Evolutionary conservation across 2,888 invertebrate genomes (phyloP).

Genomic region (Tetragonisca angustula): DNA sequence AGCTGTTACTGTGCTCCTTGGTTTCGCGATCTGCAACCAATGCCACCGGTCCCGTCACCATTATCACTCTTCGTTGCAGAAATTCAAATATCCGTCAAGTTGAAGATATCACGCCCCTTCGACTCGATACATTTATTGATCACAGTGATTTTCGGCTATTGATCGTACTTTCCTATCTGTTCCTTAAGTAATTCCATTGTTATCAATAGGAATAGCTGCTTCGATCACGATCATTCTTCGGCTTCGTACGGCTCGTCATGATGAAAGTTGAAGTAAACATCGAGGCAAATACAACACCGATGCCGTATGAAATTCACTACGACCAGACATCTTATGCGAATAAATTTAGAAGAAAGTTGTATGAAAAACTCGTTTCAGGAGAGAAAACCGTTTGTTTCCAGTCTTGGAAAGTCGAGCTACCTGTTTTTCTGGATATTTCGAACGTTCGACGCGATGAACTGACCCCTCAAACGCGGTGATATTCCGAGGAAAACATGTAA

Average conservation of each 20-base stretch:
- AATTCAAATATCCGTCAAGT: conserved; percentile 6
- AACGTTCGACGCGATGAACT: not conserved
- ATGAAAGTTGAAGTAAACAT: not conserved
- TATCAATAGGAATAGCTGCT: not conserved
- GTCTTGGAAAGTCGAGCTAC: conserved; percentile 64
- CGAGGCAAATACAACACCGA: not conserved
- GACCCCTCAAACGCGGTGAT: not conserved
- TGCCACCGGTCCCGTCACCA: conserved; percentile 75
- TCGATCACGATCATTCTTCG: conserved; percentile 1
- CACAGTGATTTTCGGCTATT: too few relatives aligned
- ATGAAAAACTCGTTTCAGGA: conserved; percentile 49
- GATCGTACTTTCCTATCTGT: not conserved
- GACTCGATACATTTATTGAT: conserved; percentile 23
- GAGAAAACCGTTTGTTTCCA: conserved; percentile 42
- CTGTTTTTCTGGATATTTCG: conserved; percentile 55
- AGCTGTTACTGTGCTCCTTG: conserved; percentile 68
- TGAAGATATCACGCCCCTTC: conserved; percentile 13
- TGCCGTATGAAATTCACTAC: not conserved
- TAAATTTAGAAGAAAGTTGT: conserved; percentile 56
- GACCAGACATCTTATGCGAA: conserved; percentile 21
- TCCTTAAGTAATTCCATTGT: conserved; percentile 9
- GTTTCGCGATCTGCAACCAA: conserved; percentile 79
- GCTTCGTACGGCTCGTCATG: not conserved
- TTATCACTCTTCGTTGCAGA: conserved; percentile 19
- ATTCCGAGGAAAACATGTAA: conserved; percentile 20